Percentiles rank a stretch among this genome's conserved stretches.
Conservation (phyloP, 1,140 invertebrate genomes). For the Drosophila navojoa region DNA sequence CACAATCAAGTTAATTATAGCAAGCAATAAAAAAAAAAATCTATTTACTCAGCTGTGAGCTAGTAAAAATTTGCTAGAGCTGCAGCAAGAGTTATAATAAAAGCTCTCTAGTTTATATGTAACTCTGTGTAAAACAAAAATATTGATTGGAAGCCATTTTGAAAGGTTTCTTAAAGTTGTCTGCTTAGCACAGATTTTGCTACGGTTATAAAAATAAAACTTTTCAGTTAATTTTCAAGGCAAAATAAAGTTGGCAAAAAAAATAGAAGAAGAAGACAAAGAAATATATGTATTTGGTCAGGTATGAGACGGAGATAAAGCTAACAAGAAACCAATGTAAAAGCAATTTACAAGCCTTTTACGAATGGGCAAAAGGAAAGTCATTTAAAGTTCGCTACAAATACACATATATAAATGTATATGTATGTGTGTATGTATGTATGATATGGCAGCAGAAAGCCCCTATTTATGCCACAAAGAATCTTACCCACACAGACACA, state of each 20-base stretch:
- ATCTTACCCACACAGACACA: constrained; percentile 22
- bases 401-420: background rate
- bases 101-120: background rate
- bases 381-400: constrained; percentile 38
- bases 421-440: constrained; percentile 2
- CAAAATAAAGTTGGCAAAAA: constrained; percentile 1
- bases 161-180: background rate
- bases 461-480: constrained; percentile 36
- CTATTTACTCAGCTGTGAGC: background rate
- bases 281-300: constrained; percentile 2
- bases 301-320: constrained; percentile 5
- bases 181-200: background rate
- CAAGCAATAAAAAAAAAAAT: background rate
- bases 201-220: constrained; percentile 4
- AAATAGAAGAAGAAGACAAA: background rate
- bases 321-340: constrained; percentile 3
- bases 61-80: background rate
- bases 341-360: constrained; percentile 38
- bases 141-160: constrained; percentile 2
- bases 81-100: background rate
- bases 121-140: background rate
- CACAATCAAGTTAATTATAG: too few species aligned
- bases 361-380: constrained; percentile 47
- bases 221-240: background rate
- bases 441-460: constrained; percentile 8